Conservation (phyloP, 2,797 vertebrate genomes). For the Bucorvus abyssinicus region DNA sequence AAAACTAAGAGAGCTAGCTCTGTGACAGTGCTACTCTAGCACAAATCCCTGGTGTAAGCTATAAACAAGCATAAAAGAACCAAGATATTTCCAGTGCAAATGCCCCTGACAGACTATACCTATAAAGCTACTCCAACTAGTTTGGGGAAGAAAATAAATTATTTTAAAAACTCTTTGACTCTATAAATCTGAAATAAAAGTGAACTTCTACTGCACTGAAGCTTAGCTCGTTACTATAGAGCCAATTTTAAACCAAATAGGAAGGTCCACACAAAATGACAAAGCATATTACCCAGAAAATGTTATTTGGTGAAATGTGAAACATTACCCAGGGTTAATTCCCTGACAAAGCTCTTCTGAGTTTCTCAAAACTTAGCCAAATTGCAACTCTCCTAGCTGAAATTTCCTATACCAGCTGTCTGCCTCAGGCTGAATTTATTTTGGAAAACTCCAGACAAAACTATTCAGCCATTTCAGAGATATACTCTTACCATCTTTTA, state of each 20-base stretch:
- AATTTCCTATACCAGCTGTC: slow-evolving; percentile 49
- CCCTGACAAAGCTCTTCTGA: not conserved
- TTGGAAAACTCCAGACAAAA: slow-evolving; percentile 53
- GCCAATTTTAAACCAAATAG: not conserved
- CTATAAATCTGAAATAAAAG: not conserved
- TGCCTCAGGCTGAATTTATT: slow-evolving; percentile 54
- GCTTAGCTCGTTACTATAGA: not conserved
- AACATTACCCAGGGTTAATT: slow-evolving; percentile 8
- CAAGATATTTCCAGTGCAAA: not conserved
- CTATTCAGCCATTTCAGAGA: slow-evolving; percentile 54
- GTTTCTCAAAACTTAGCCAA: slow-evolving; percentile 30
- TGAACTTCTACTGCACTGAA: not conserved
- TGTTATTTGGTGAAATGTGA: not conserved
- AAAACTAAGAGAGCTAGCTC: not conserved
- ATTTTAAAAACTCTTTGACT: not conserved
- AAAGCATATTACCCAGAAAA: not conserved
- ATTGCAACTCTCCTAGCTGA: slow-evolving; percentile 37
- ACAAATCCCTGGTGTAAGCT: not conserved
- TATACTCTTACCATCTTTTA: slow-evolving; percentile 40
- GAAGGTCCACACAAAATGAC: not conserved
- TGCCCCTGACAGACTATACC: not conserved
- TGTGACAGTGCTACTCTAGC: not conserved
- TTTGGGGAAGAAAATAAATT: not conserved
- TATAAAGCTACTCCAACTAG: not conserved
- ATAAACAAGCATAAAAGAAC: not conserved